These are phyloP conservation scores for Loripinus fragilis DNA, from an alignment of 2,888 invertebrate species.

Conservation along the genomic window DNA sequence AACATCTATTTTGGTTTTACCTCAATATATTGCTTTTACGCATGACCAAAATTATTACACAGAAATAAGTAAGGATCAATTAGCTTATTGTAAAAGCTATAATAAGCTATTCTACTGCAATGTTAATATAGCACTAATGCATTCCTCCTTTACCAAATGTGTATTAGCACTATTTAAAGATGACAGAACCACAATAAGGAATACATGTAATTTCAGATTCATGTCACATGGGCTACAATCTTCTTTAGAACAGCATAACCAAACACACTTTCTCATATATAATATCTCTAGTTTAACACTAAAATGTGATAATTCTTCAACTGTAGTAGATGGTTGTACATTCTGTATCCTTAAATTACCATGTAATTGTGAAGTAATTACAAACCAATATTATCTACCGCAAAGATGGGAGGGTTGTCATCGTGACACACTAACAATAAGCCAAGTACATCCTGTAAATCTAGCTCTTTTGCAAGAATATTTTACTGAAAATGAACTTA, in stretches of 20 bases:
- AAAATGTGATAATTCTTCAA: neutral
- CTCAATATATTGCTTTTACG: neutral
- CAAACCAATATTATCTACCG: neutral
- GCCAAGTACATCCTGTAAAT: neutral
- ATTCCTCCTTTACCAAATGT: neutral
- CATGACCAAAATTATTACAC: slow-evolving; percentile 6
- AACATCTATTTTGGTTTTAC: slow-evolving; percentile 4
- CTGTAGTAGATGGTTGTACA: neutral
- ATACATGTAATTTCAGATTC: slow-evolving; percentile 20
- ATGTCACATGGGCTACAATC: neutral
- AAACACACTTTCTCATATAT: slow-evolving; percentile 24
- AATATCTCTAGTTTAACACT: slow-evolving; percentile 19
- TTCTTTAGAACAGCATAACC: slow-evolving; percentile 6
- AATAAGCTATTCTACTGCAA: neutral
- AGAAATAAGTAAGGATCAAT: neutral
- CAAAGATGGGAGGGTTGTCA: slow-evolving; percentile 12
- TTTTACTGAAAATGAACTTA: neutral
- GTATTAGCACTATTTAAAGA: neutral
- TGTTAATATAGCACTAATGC: neutral
- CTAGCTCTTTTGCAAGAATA: neutral
- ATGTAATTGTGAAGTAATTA: neutral
- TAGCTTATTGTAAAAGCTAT: neutral
- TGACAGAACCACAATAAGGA: neutral
- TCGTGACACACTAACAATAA: neutral
- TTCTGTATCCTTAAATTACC: neutral